Base-by-base conservation (phyloP, 2,113 vertebrate genomes). In the Notiomystis cincta region DNA sequence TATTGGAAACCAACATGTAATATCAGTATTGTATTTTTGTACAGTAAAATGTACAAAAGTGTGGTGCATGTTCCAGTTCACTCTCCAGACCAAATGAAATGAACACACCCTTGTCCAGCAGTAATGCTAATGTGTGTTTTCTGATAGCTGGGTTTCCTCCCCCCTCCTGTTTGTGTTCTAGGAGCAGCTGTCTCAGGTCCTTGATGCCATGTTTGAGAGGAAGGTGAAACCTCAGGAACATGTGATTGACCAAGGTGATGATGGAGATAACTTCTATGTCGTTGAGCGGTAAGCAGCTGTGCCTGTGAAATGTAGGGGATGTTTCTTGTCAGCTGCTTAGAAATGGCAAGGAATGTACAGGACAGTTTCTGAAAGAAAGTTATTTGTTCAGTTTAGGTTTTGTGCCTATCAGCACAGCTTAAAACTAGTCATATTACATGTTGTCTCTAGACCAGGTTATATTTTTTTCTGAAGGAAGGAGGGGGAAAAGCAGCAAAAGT, bases 241-340 rank as follows among this genome's bases (percentile, higher is more conserved):
- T 47, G 99, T 99, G 94, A 99, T 99, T 87, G 99, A 99, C 97
- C 99, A 99, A 98, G 99, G 99, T 90, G 98, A 99, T 76, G 99
- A 99, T 76, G 99, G 99, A 90, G 99, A 99, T 98, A 99, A 99
- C 97, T 99, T 99, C 96, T 99, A 99, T 91, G 99, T 99, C 35
- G 97, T 99, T 81, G 99, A 99, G 95, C 97, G 99, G 99, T 99
- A 98, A 96, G 98, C 88, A 66, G 61, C 65, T 50, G 37, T 81
- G 58, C 24, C 83, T 90, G 58, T 33, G 24, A 65, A 20, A 60
- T 72, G 14, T 4, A 47, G 40, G 30, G 33, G 37, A 18, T 65
- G 21, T 60, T 83, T 88, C 50, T 82, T 75, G 73, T 60, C 61
- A 48, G 19, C 40, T 65, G 78, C 62, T 88, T 80, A 56, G 50